Conservation (phyloP, 2,888 invertebrate genomes). For the Abrostola tripartita region DNA sequence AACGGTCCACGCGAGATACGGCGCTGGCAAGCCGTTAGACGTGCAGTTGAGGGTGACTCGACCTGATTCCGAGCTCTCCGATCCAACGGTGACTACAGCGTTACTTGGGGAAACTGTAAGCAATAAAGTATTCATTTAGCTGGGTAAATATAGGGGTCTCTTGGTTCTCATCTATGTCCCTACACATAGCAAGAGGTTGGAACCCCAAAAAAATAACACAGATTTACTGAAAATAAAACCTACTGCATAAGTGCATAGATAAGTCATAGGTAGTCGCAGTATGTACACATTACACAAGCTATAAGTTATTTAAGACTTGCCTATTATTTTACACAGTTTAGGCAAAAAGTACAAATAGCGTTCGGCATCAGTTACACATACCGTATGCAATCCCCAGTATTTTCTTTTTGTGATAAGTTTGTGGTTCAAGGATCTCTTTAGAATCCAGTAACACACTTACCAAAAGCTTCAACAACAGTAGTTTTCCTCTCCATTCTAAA, state of each 20-base stretch:
- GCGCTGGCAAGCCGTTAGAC: slow-evolving; percentile 74
- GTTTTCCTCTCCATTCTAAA: slow-evolving; percentile 68
- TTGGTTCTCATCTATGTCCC: too few relatives aligned
- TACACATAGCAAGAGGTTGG: too few relatives aligned
- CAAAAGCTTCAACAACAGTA: slow-evolving; percentile 65
- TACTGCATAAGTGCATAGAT: too few relatives aligned
- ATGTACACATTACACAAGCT: too few relatives aligned
- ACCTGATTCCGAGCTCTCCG: slow-evolving; percentile 51
- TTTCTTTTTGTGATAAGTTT: too few relatives aligned
- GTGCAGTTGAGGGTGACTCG: slow-evolving; percentile 75
- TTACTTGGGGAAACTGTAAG: slow-evolving; percentile 73
- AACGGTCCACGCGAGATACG: slow-evolving; percentile 72
- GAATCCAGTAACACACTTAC: slow-evolving; percentile 58
- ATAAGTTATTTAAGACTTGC: too few relatives aligned
- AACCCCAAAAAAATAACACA: too few relatives aligned
- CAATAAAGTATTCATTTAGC: slow-evolving; percentile 4
- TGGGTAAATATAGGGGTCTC: neutral
- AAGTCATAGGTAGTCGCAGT: too few relatives aligned
- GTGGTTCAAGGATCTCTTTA: neutral
- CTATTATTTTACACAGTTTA: too few relatives aligned
- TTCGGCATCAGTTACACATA: neutral
- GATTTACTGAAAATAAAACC: too few relatives aligned
- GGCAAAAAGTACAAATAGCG: too few relatives aligned
- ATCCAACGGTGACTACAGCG: slow-evolving; percentile 58
- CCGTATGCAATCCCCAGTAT: neutral